Base-by-base conservation (phyloP, 2,797 vertebrate genomes). In the Poliocrania exsul region DNA sequence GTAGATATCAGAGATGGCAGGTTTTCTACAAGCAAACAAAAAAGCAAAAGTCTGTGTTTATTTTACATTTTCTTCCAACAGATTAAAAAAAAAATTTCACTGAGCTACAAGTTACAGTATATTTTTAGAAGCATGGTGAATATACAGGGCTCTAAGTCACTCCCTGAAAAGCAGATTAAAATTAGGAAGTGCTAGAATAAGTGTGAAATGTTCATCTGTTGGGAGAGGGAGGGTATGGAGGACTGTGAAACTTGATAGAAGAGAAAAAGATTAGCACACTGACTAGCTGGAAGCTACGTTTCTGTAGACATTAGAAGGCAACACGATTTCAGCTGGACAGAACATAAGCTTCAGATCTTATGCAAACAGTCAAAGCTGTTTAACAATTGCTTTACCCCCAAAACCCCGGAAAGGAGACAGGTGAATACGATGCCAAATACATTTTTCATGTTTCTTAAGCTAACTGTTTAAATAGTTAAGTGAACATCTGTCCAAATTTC, bases 391-490 rank as follows among this genome's bases (percentile, higher is more conserved):
- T 93, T 92, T 93, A 93, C 89, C 57, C 89, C 90, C 61, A 69
- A 67, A 85, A 57, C 75, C 96, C 85, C 91, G 85, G 91, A 94
- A 97, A 95, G 89, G 80, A 93, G 92, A 95, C 92, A 96, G 92
- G 93, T 97, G 96, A 97, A 96, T 95, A 64, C 38, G 71, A 82
- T 91, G 88, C 93, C 94, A 96, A 95, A 95, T 96, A 95, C 94
- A 92, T 95, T 94, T 92, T 96, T 97, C 96, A 95, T 97, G 98
- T 98, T 97, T 88, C 97, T 97, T 97, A 97, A 98, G 98, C 96
- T 95, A 97, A 95, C 95, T 97, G 96, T 97, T 98, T 97, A 98
- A 98, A 98, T 97, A 97, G 97, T 97, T 98, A 96, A 97, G 97
- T 97, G 93, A 97, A 97, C 95, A 97, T 96, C 97, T 98, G 97